Percentiles rank a stretch among this genome's conserved stretches.
Conservation (phyloP, 30 jellyfish, hydroid and myxozoan genomes). For the Cassiopea xamachana region DNA sequence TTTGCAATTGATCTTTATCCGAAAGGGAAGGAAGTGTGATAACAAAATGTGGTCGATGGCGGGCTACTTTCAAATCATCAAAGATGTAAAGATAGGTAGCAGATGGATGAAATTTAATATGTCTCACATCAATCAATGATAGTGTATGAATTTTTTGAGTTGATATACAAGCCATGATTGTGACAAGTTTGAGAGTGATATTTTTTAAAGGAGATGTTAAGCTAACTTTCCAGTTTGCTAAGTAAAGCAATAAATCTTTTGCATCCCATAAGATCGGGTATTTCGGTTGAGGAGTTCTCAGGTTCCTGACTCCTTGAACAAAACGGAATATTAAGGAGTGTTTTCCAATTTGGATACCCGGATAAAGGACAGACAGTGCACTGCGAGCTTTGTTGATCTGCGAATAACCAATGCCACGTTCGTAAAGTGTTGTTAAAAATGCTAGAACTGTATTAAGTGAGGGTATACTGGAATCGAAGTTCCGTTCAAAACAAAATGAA, state of each 20-base stretch:
- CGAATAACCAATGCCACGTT: constrained; percentile 42
- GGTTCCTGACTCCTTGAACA: constrained; percentile 25
- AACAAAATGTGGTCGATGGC: not conserved
- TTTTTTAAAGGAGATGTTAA: not conserved
- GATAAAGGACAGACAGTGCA: constrained; percentile 41
- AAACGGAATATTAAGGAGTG: constrained; percentile 15
- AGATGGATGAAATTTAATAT: not conserved
- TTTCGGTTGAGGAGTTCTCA: constrained; percentile 4
- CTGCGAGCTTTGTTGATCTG: constrained; percentile 37
- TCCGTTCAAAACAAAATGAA: constrained; percentile 23
- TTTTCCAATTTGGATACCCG: constrained; percentile 9
- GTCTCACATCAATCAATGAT: not conserved
- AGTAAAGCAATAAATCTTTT: not conserved
- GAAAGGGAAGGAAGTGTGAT: no score
- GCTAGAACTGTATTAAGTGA: constrained; percentile 22
- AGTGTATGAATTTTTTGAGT: constrained; percentile 4
- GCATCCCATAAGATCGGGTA: constrained; percentile 46
- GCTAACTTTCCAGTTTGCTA: constrained; percentile 11
- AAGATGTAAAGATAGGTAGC: constrained; percentile 1
- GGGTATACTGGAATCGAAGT: constrained; percentile 9
- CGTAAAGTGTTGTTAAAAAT: constrained; percentile 11
- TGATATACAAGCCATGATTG: constrained; percentile 1
- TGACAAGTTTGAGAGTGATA: constrained; percentile 3
- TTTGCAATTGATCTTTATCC: no score
- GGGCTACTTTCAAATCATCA: not conserved